Evolutionary conservation across 2,797 vertebrate genomes (phyloP).

Genomic region (Denticeps clupeoides): DNA sequence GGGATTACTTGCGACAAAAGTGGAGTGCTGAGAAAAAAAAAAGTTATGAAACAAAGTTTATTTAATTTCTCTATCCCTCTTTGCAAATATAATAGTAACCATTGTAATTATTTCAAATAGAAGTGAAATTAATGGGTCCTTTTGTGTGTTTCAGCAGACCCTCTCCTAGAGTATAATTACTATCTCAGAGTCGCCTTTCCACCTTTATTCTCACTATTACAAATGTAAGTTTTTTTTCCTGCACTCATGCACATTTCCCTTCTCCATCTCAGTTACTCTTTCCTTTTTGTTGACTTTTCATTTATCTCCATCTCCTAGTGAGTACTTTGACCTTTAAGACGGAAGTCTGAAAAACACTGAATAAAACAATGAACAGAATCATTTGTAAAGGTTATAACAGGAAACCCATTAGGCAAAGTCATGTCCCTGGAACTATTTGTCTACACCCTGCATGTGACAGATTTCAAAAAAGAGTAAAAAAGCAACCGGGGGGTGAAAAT

Average conservation of each 20-base stretch:
- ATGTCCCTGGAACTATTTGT: constrained; percentile 16
- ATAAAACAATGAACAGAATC: constrained; percentile 35
- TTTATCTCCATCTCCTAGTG: constrained; percentile 46
- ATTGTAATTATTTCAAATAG: constrained; percentile 19
- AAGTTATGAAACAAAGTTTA: no score
- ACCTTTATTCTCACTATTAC: background rate
- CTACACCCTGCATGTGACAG: constrained; percentile 5
- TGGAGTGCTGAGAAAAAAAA: no score
- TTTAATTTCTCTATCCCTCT: background rate
- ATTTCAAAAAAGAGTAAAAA: background rate
- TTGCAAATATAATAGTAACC: constrained; percentile 2
- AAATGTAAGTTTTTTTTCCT: background rate
- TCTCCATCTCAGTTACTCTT: constrained; percentile 8
- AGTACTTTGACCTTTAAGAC: constrained; percentile 52
- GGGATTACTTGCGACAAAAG: no score
- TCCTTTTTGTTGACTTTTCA: constrained; percentile 51
- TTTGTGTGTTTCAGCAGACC: constrained; percentile 3
- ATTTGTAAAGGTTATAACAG: constrained; percentile 47
- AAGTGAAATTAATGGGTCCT: constrained; percentile 8
- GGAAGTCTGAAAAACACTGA: constrained; percentile 17
- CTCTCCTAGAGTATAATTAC: constrained; percentile 22
- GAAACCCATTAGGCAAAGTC: constrained; percentile 28
- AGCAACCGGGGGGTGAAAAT: background rate
- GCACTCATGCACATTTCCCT: background rate
- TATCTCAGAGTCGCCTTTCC: background rate